These are phyloP conservation scores for Gorsachius goisagi DNA, from an alignment of 2,113 vertebrate genomes.

Conservation along the genomic window DNA sequence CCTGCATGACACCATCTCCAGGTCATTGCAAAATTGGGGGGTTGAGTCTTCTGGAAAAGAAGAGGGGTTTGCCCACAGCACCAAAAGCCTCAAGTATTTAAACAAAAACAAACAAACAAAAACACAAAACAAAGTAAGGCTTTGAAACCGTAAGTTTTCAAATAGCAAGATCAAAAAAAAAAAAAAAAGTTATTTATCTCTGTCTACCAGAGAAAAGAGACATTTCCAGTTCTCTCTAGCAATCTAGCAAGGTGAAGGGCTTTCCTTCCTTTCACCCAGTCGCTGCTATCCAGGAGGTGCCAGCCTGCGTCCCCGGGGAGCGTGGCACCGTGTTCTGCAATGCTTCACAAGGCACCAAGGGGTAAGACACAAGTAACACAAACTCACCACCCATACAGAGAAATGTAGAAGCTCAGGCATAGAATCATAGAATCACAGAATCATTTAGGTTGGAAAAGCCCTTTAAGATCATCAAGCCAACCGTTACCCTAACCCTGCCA, in stretches of 20 bases:
- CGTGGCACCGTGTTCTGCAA: neutral
- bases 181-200: neutral
- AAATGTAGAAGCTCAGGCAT: neutral
- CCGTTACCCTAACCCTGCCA: too few species aligned
- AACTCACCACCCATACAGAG: neutral
- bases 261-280: neutral
- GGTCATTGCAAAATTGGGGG: fast-evolving
- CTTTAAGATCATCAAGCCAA: too few species aligned
- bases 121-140: neutral
- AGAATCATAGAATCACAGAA: too few species aligned
- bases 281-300: neutral
- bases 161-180: fast-evolving
- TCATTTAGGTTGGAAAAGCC: too few species aligned
- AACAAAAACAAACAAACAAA: neutral
- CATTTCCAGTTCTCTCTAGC: neutral
- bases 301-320: neutral
- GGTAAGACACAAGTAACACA: neutral
- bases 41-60: neutral
- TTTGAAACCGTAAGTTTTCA: neutral
- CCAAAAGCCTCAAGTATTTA: neutral
- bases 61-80: neutral
- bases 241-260: neutral
- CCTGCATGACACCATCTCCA: neutral
- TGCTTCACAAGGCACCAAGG: neutral
- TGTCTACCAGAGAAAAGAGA: neutral